Evolutionary conservation across 2,888 invertebrate genomes (phyloP), one percentile per base, ranked within the genome.

Genomic region (Tillus elongatus): DNA sequence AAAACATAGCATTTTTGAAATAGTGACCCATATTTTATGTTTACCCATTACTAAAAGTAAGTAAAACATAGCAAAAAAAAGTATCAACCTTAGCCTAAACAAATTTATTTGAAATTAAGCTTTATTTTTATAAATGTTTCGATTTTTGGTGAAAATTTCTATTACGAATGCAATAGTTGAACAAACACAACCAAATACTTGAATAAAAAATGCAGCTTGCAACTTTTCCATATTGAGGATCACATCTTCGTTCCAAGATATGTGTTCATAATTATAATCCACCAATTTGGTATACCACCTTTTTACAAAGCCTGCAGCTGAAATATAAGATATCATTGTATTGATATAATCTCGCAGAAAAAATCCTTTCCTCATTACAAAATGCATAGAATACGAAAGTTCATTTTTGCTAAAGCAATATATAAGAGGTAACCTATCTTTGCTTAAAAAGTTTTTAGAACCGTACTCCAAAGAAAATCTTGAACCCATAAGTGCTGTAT

Each of bases 321-420:
- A n/a, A 3, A 36, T 36, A 6, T 15, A 4, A 4, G 13, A 8
- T 13, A 40, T 37, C 8, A 37, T 15, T 2, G 8, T 15, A 30
- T 40, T 30, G 8, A 40, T 33, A 4, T 4, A 2, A 4, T 39
- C 11, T n/a, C 14, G 30, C 2, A 40, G 19, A 2, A 29, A 32
- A 12, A 29, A 37, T 2, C 40, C 40, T 33, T 37, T 40, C 9
- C 15, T 28, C 34, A 40, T 29, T 8, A 38, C 15, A 33, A 40
- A n/a, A 30, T 14, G 36, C 3, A 40, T 30, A 8, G 40, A 30
- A 33, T 33, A 40, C 2, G 19, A 12, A 6, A 40, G 15, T 2
- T 33, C 10, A 13, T 30, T 14, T 3, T 33, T n/a, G 4, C 34
- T 15, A 13, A 40, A 40, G 28, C 40, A 40, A 30, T 33, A 19